Base-by-base conservation (phyloP, 2,113 vertebrate species). In the Psettodes erumei region DNA sequence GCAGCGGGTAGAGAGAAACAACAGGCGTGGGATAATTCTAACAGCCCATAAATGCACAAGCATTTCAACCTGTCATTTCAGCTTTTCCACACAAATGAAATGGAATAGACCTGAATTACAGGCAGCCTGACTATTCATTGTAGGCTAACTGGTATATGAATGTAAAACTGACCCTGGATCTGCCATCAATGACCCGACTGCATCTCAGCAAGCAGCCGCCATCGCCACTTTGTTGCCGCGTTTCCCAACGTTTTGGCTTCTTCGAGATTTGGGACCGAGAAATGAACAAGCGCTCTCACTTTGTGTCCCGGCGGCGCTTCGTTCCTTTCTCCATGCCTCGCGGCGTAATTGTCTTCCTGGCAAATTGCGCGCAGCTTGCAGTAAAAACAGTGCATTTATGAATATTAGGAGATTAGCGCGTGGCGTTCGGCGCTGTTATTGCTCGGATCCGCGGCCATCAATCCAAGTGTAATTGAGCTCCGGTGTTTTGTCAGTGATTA, bases 401-500 rank as follows among this genome's bases (percentile, higher is more conserved):
- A 83, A 75, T 69, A 70, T 75, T 28, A 53, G 45, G 76, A 70
- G 21, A 76, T 79, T 8, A 42, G 35, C 10, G 21, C 38, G 48
- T 60, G 45, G 45, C 47, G 50, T 78, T 61, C 60, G 66, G 18
- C 66, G 37, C 58, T 45, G 40, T 50, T 42, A 28, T 60, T 59
- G 62, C 61, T 78, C 10, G 3, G 23, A 63, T n/a, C 40, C 38
- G 60, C 27, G 19, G 19, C 47, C 71, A 66, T 81, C 77, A 83
- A 77, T 77, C 68, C 13, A 33, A 53, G 40, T 58, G 54, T 79
- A 67, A 86, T 85, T 81, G 77, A 82, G 74, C 55, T 8, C 21
- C 42, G 35, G 75, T 78, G 60, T 75, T 73, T 75, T 71, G 58
- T 76, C 75, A 82, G 6, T 77, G 77, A 85, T 73, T 71, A 66